Conservation (phyloP, 2,888 invertebrate genomes). For the Noctua janthe region DNA sequence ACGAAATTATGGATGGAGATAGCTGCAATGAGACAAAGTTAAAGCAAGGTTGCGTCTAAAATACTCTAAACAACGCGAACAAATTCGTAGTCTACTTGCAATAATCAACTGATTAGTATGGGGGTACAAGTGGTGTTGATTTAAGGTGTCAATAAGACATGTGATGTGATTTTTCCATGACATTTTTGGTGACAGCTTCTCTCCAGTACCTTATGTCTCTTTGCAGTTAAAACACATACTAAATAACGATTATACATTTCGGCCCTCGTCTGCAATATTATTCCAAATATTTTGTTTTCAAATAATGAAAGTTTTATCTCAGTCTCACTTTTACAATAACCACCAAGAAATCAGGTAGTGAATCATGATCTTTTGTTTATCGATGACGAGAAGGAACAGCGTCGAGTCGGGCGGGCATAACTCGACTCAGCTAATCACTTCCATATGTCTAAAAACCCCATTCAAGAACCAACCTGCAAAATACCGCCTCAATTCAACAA, state of each 20-base stretch:
- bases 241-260: neutral
- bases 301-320: neutral
- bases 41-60: neutral
- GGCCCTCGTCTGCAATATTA: neutral
- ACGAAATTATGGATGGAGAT: too few relatives aligned
- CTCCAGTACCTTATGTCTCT: neutral
- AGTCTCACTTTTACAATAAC: neutral
- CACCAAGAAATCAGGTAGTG: neutral
- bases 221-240: neutral
- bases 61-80: neutral
- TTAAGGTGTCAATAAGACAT: neutral
- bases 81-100: neutral
- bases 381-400: too few relatives aligned
- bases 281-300: neutral
- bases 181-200: neutral
- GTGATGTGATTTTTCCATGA: neutral
- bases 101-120: neutral
- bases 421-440: constrained; percentile 24
- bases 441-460: constrained; percentile 21
- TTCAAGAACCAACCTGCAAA: constrained; percentile 14
- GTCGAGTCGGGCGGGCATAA: neutral
- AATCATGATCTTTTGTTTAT: too few relatives aligned
- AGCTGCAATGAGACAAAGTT: neutral
- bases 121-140: neutral
- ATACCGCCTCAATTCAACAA: constrained; percentile 15